Evolutionary conservation across 1,140 invertebrate genomes (phyloP).

Genomic region (Venustaconcha ellipsiformis): DNA sequence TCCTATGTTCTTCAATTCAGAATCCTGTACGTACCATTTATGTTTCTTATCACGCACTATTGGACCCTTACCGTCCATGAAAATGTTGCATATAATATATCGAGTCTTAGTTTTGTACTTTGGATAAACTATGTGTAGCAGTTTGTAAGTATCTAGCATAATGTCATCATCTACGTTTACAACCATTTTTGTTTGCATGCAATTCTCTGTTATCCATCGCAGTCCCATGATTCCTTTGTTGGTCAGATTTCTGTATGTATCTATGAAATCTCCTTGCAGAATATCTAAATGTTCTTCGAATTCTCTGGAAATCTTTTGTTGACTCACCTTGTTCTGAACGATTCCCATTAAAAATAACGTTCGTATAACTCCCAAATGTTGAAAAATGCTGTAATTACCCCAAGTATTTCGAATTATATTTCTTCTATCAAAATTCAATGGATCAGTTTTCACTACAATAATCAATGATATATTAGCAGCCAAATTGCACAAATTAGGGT

Average conservation of each 20-base stretch:
- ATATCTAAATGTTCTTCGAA: slow-evolving; percentile 43
- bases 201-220: slow-evolving; percentile 80
- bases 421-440: slow-evolving; percentile 37
- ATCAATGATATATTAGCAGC: slow-evolving; percentile 14
- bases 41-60: slow-evolving; percentile 24
- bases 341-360: slow-evolving; percentile 79
- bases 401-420: slow-evolving; percentile 50
- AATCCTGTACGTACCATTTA: slow-evolving; percentile 30
- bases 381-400: slow-evolving; percentile 38
- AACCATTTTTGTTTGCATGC: slow-evolving; percentile 77
- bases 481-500: slow-evolving; percentile 12
- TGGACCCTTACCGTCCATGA: slow-evolving; percentile 4
- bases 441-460: slow-evolving; percentile 42
- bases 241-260: slow-evolving; percentile 51
- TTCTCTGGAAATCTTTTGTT: slow-evolving; percentile 28
- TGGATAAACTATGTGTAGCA: slow-evolving; percentile 8
- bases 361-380: slow-evolving; percentile 18
- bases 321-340: slow-evolving; percentile 62
- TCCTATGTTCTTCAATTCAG: slow-evolving; percentile 13
- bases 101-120: slow-evolving; percentile 6
- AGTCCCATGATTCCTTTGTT: slow-evolving; percentile 74
- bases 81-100: slow-evolving; percentile 30
- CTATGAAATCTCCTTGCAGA: slow-evolving; percentile 53
- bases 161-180: slow-evolving; percentile 93
- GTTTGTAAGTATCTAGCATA: slow-evolving; percentile 77